phyloP scores from a whole-genome alignment of 2,888 invertebrate genomes.

The Neoitamus cyanurus region DNA sequence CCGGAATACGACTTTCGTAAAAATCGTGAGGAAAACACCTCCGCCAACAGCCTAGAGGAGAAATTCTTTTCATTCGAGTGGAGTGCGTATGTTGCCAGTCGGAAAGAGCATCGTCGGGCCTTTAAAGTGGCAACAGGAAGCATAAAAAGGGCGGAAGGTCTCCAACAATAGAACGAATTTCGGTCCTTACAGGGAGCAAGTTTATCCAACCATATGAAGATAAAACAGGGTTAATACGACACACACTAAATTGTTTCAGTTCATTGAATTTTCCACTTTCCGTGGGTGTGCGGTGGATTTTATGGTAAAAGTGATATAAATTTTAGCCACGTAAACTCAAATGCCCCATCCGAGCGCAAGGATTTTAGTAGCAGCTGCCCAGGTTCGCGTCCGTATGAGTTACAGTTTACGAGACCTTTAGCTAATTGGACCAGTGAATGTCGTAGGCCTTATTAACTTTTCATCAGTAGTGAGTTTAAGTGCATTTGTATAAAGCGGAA shows the following conservation, averaged over 20 bases:
- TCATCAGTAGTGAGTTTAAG: conserved; percentile 2
- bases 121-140: conserved; percentile 45
- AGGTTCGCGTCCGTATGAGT: background rate
- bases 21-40: conserved; percentile 23
- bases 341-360: background rate
- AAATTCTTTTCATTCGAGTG: conserved; percentile 13
- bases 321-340: conserved; percentile 42
- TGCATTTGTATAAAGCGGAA: background rate
- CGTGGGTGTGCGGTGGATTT: conserved; percentile 45
- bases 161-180: conserved; percentile 44
- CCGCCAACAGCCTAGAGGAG: background rate
- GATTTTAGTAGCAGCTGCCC: background rate
- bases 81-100: conserved; percentile 9
- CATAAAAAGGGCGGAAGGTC: conserved; percentile 43
- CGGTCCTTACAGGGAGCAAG: conserved; percentile 47
- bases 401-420: conserved; percentile 6
- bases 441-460: conserved; percentile 20
- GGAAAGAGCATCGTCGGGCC: background rate
- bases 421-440: conserved; percentile 28
- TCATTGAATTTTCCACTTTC: conserved; percentile 51
- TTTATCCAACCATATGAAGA: conserved; percentile 53
- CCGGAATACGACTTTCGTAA: conserved; percentile 7
- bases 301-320: conserved; percentile 46
- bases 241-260: conserved; percentile 53
- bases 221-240: conserved; percentile 53